Percentiles rank a stretch among this genome's conserved stretches.
These are phyloP conservation scores for Tor tambroides DNA, from an alignment of 2,113 vertebrate species.

Conservation along the genomic window DNA sequence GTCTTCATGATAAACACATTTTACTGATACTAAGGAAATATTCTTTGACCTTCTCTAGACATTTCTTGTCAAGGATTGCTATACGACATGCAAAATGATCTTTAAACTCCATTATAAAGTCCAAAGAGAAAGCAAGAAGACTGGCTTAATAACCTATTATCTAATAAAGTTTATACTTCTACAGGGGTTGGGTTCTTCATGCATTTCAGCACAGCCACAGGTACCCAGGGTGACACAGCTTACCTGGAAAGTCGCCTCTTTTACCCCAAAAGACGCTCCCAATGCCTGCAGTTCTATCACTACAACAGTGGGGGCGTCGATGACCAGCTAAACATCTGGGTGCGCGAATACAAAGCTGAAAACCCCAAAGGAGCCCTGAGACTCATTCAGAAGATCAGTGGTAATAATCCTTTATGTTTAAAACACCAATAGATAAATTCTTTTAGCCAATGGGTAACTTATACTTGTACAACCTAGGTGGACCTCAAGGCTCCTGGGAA, in stretches of 20 bases:
- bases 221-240: slow-evolving; percentile 68
- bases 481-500: slow-evolving; percentile 80
- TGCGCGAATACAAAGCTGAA: slow-evolving; percentile 78
- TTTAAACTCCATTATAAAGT: not conserved
- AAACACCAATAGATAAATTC: not conserved
- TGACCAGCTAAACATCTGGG: slow-evolving; percentile 77
- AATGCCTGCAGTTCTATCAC: slow-evolving; percentile 93
- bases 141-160: not conserved
- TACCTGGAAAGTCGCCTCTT: slow-evolving; percentile 83
- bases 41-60: not conserved
- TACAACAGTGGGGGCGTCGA: slow-evolving; percentile 78
- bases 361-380: slow-evolving; percentile 72
- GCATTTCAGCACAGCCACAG: slow-evolving; percentile 81
- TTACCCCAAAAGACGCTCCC: slow-evolving; percentile 85
- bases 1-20: slow-evolving; percentile 11
- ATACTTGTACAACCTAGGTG: slow-evolving; percentile 55
- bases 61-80: not conserved
- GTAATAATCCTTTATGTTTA: slow-evolving; percentile 66
- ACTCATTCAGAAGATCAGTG: slow-evolving; percentile 75
- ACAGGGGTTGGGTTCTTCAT: slow-evolving; percentile 90
- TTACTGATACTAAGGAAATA: not conserved
- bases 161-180: not conserved
- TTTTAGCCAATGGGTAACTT: not conserved
- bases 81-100: not conserved
- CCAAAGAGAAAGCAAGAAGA: not conserved